phyloP scores from a whole-genome alignment of 1,140 invertebrate genomes.

The Formica selysi region DNA sequence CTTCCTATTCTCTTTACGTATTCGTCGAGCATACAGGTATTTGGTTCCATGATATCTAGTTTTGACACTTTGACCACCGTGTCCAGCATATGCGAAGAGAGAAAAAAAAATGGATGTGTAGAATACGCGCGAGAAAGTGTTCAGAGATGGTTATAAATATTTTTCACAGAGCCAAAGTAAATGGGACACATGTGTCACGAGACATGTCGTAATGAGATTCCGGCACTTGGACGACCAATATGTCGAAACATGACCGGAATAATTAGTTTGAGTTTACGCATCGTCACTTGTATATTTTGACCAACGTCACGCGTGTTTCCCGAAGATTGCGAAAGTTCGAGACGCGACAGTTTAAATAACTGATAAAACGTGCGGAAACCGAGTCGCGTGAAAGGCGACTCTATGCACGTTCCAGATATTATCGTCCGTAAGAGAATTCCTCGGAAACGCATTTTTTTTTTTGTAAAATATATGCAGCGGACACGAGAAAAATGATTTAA shows the following conservation, averaged over 20 bases:
- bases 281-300: constrained; percentile 50
- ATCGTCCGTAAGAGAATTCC: not conserved
- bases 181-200: not conserved
- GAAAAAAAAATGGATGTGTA: not conserved
- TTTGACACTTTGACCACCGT: not conserved
- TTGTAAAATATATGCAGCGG: not conserved
- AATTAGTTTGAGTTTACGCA: constrained; percentile 25
- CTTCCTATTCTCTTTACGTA: not conserved
- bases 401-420: constrained; percentile 10
- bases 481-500: not conserved
- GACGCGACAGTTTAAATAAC: constrained; percentile 6
- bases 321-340: constrained; percentile 31
- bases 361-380: constrained; percentile 17
- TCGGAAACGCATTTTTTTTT: not conserved
- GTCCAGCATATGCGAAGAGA: too few relatives aligned
- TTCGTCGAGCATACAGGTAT: not conserved
- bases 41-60: not conserved
- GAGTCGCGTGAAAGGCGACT: not conserved
- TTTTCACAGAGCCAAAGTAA: constrained; percentile 4
- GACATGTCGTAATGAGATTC: constrained; percentile 15
- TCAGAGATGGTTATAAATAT: not conserved
- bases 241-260: constrained; percentile 32
- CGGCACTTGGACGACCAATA: not conserved
- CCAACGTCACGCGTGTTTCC: constrained; percentile 42
- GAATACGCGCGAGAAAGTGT: not conserved